Base-by-base conservation (phyloP, 2,888 invertebrate genomes). In the Eurois occulta region DNA sequence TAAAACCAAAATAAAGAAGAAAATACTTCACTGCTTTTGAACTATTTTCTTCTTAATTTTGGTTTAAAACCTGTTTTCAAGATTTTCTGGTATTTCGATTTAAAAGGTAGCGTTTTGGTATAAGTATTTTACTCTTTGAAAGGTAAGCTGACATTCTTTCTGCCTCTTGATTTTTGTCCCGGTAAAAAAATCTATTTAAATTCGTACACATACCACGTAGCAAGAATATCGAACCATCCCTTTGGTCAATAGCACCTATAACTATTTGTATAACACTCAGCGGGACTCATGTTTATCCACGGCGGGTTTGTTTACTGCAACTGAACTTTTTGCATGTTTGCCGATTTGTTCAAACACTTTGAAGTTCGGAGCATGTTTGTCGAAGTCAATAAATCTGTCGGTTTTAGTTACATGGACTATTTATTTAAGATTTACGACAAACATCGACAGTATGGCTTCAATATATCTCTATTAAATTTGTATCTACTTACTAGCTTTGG, bases 251-350 rank as follows among this genome's bases (percentile, higher is more conserved):
- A 55, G 41, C 35, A 67, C 5, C 41, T 58, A 60, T 35, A 72
- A 13, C 55, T 84, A 65, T 77, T 83, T 87, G 74, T 81, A 66
- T 83, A 75, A 67, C 66, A 38, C 73, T 71, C 87, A 81, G 85
- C 75, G 77, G 83, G 83, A 67, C 32, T 64, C 79, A 72, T 82
- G 85, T 87, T 85, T 81, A 67, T 60, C 32, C 52, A 35, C 58
- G 58, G n/a, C 66, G 13, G 24, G 68, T 74, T 74, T 88, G 71
- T 81, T 77, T 72, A 80, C 75, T 60, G 72, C 67, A 55, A 66
- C 69, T 65, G 28, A 65, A 80, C 70, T 86, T 84, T 86, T 84
- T 86, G 84, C 70, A 38, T 64, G 84, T 46, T 70, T 62, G 72
- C 38, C n/a, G 52, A 67, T 72, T 70, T 77, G 70, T 83, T 72